phyloP scores from a whole-genome alignment of 2,888 invertebrate genomes.

The Chymomyza caudatula region DNA sequence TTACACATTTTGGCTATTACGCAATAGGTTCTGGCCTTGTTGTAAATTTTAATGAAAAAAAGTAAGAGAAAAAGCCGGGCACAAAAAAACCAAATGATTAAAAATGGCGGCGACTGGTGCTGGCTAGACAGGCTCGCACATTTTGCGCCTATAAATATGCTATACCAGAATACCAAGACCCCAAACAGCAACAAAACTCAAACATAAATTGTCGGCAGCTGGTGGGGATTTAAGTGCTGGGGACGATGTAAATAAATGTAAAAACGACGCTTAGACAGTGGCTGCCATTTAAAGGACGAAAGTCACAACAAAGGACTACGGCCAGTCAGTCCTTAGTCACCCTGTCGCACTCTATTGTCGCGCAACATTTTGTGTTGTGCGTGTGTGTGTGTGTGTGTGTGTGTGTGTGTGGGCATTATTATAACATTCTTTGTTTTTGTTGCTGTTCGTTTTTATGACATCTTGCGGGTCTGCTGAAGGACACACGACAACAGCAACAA shows the following conservation, averaged over 20 bases:
- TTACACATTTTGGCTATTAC: slow-evolving; percentile 23
- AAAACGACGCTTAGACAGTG: not conserved
- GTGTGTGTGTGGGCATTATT: slow-evolving; percentile 32
- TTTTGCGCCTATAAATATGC: slow-evolving; percentile 17
- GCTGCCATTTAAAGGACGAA: slow-evolving; percentile 26
- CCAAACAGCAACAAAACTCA: not conserved
- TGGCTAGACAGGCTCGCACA: slow-evolving; percentile 35
- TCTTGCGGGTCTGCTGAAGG: slow-evolving; percentile 45
- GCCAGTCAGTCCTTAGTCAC: not conserved
- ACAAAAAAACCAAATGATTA: not conserved
- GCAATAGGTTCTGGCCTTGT: slow-evolving; percentile 32
- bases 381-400: too few relatives aligned
- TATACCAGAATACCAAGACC: slow-evolving; percentile 1
- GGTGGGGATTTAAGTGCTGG: too few relatives aligned
- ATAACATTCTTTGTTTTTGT: slow-evolving; percentile 21
- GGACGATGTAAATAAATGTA: not conserved
- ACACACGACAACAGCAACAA: slow-evolving; percentile 31
- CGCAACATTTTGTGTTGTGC: too few relatives aligned
- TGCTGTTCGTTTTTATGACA: slow-evolving; percentile 55
- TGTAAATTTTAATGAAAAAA: slow-evolving; percentile 10
- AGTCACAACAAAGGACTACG: slow-evolving; percentile 19
- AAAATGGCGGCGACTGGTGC: slow-evolving; percentile 6
- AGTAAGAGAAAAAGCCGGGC: not conserved
- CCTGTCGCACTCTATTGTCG: not conserved
- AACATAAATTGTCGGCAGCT: not conserved